A percentile compares a stretch with the other conserved stretches of the same genome.
These are phyloP conservation scores for Piprites chloris DNA, from an alignment of 2,113 vertebrate species.

Conservation along the genomic window DNA sequence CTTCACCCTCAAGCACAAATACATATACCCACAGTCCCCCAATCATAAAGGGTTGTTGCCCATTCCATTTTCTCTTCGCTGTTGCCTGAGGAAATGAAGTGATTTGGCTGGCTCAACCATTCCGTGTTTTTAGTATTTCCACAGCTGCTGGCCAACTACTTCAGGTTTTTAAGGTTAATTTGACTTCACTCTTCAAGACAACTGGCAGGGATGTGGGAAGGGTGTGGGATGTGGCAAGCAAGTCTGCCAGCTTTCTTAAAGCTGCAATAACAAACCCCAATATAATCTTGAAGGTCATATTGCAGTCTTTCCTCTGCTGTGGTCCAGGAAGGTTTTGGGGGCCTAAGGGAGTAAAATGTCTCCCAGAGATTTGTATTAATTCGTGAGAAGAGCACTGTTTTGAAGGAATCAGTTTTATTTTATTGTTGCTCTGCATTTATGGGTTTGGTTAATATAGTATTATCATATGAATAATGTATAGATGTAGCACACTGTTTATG, in stretches of 20 bases:
- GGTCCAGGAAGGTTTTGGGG: not conserved
- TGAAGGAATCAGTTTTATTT: not conserved
- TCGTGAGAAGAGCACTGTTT: not conserved
- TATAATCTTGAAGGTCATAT: not conserved
- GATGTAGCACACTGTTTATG: not conserved
- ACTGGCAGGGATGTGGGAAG: slow-evolving; percentile 58
- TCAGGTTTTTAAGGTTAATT: slow-evolving; percentile 62
- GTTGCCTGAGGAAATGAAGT: slow-evolving; percentile 40
- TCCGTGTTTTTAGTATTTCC: slow-evolving; percentile 53
- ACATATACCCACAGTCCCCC: not conserved
- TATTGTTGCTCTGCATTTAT: not conserved
- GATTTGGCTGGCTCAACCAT: slow-evolving; percentile 30
- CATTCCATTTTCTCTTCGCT: not conserved
- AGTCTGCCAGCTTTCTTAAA: slow-evolving; percentile 52
- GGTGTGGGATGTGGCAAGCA: slow-evolving; percentile 50
- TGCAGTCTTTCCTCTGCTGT: not conserved
- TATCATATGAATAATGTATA: not conserved
- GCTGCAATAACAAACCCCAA: slow-evolving; percentile 20
- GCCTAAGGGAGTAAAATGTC: not conserved
- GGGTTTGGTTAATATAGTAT: not conserved
- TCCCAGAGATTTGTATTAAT: not conserved
- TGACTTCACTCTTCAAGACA: slow-evolving; percentile 52
- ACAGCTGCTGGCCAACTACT: slow-evolving; percentile 43
- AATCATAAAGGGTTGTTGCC: not conserved
- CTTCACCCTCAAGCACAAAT: not conserved